Conservation (phyloP, 2,797 vertebrate genomes). For the Lithobates sylvaticus region DNA sequence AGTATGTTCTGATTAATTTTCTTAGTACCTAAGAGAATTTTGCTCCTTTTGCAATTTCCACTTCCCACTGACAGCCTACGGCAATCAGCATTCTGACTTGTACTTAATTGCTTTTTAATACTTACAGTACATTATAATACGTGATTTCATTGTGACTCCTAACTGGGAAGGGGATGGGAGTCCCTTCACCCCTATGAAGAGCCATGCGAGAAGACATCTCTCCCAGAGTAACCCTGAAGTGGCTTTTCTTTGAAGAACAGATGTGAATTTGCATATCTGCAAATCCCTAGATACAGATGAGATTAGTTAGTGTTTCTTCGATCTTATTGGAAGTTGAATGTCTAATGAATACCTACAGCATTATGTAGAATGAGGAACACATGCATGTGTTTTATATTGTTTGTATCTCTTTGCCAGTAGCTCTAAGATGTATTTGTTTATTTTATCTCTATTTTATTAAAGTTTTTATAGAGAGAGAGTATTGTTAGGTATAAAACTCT, state of each 20-base stretch:
- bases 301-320: conserved; percentile 94
- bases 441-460: too few species aligned
- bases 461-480: too few species aligned
- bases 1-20: conserved; percentile 76
- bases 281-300: conserved; percentile 96
- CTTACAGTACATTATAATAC: conserved; percentile 88
- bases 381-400: too few species aligned
- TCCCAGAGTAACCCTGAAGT: conserved; percentile 91
- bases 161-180: conserved; percentile 79
- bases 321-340: conserved; percentile 94
- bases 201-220: conserved; percentile 83
- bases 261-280: conserved; percentile 99
- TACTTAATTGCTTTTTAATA: conserved; percentile 84
- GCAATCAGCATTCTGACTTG: conserved; percentile 75
- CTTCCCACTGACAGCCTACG: conserved; percentile 80
- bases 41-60: conserved; percentile 73
- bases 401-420: too few species aligned
- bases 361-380: too few species aligned
- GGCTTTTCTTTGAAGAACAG: conserved; percentile 97
- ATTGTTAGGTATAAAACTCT: too few species aligned
- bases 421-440: too few species aligned
- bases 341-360: conserved; percentile 98
- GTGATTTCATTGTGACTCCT: conserved; percentile 88
- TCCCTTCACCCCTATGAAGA: conserved; percentile 83
- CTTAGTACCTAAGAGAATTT: conserved; percentile 75